phyloP scores from a whole-genome alignment of 2,888 invertebrate species.

The Endomychus coccineus region DNA sequence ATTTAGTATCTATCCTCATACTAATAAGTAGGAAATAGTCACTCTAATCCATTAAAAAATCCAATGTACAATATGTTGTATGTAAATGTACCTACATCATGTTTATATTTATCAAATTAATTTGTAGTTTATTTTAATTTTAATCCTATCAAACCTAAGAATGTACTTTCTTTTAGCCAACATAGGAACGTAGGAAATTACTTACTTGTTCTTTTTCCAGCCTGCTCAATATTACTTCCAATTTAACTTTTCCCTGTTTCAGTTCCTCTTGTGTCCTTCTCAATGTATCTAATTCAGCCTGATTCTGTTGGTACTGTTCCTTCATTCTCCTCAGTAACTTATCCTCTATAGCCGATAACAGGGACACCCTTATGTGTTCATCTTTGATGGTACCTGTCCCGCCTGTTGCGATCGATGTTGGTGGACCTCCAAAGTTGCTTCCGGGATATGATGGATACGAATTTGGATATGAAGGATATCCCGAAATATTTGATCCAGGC shows the following conservation, averaged over 20 bases:
- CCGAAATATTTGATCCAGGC: constrained; percentile 7
- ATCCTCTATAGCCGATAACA: constrained; percentile 92
- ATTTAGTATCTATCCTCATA: too few species aligned
- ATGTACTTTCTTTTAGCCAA: too few species aligned
- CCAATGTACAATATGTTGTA: too few species aligned
- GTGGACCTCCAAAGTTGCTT: constrained; percentile 18
- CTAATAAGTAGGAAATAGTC: too few species aligned
- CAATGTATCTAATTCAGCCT: constrained; percentile 86
- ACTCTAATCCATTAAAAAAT: too few species aligned
- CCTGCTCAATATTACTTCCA: constrained; percentile 70
- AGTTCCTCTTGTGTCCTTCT: constrained; percentile 81
- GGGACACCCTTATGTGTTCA: constrained; percentile 88
- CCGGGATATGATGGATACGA: constrained; percentile 19
- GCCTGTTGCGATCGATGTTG: constrained; percentile 38
- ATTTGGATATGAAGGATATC: constrained; percentile 22
- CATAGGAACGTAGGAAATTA: not conserved
- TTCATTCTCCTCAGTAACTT: constrained; percentile 79
- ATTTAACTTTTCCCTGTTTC: constrained; percentile 71
- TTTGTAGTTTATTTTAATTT: too few species aligned
- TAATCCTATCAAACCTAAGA: too few species aligned
- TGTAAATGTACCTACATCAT: too few species aligned
- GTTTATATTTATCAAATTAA: too few species aligned
- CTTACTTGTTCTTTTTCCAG: constrained; percentile 64
- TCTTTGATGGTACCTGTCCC: constrained; percentile 82
- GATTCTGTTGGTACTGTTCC: constrained; percentile 84